These are phyloP conservation scores for Apostichopus japonicus DNA, from an alignment of 35 echinoderm and acorn worm genomes.

Conservation along the genomic window DNA sequence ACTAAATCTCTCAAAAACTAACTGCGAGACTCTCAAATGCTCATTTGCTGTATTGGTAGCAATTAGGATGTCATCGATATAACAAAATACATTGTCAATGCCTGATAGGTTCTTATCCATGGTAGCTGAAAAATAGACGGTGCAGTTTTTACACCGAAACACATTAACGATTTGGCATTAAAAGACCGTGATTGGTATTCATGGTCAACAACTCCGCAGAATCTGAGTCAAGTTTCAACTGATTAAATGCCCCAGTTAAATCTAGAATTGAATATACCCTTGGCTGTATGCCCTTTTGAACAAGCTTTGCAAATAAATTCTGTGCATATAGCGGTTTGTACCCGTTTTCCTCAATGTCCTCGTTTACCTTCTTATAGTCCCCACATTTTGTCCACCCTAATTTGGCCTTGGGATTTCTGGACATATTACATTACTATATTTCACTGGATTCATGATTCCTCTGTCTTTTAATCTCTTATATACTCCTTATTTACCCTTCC, in stretches of 20 bases:
- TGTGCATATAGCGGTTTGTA: constrained; percentile 15
- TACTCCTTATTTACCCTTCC: neutral
- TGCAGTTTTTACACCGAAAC: constrained; percentile 3
- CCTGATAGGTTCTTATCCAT: constrained; percentile 65
- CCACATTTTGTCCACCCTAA: constrained; percentile 54
- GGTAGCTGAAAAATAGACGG: constrained; percentile 27
- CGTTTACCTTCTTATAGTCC: constrained; percentile 35
- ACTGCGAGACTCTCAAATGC: no score
- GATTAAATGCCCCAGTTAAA: constrained; percentile 46
- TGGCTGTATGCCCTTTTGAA: constrained; percentile 4
- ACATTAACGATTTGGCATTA: constrained; percentile 28
- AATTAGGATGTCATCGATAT: neutral
- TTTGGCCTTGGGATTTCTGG: neutral
- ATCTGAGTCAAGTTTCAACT: neutral
- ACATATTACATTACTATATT: no score
- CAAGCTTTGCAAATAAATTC: constrained; percentile 43
- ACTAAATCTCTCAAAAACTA: neutral
- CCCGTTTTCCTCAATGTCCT: constrained; percentile 2
- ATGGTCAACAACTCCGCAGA: constrained; percentile 34
- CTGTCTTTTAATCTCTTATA: neutral
- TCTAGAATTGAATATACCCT: constrained; percentile 56
- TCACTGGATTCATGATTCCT: neutral
- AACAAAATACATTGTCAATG: neutral
- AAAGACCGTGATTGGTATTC: constrained; percentile 54
- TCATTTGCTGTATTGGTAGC: neutral